Base-by-base conservation (phyloP, 2,888 invertebrate genomes). In the Dolichomitus sp. region DNA sequence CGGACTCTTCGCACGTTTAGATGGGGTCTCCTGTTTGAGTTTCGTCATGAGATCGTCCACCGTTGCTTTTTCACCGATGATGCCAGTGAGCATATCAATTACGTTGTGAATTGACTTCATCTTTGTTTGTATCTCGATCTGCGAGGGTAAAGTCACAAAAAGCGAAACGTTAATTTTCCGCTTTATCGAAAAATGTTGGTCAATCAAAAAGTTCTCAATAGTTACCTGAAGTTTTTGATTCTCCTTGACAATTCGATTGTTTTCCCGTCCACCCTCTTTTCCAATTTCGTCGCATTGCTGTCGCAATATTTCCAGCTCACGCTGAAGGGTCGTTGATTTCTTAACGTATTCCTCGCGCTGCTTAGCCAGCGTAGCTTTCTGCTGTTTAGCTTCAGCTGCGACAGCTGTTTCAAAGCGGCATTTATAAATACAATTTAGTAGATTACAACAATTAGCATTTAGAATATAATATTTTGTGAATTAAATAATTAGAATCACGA, bases 191-290 rank as follows among this genome's bases (percentile, higher is more conserved):
- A 30, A 14, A 14, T 5, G 5, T 30, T 57, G 2, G 14, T n/a
- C 30, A 9, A 37, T 33, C 7, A 5, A n/a, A n/a, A 59, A 17
- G 0, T 14, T 54, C 0, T 54, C 23, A 12, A 30, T 57, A 91
- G 94, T 95, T 95, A 97, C 98, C 97, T 98, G 98, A 73, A 98
- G 94, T 89, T 97, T 97, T 89, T 97, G 96, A 93, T 98, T 98
- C 93, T 98, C 97, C 91, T 97, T 96, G 80, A 97, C 95, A 91
- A 97, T 97, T 85, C 96, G 95, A 93, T 96, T 96, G 88, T 97
- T 97, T 85, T 97, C 97, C 0, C 97, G 96, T 82, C 97, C 96
- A 45, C 96, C 96, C 6, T 97, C 96, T 37, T 96, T 96, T 4
- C 96, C 95, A 57, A 98, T 95, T 91, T 97, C 97, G 84, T 96